Percentiles rank a stretch among this genome's conserved stretches.
These are phyloP conservation scores for Myotis yumanensis DNA, from an alignment of 2,113 vertebrate species.

Conservation along the genomic window DNA sequence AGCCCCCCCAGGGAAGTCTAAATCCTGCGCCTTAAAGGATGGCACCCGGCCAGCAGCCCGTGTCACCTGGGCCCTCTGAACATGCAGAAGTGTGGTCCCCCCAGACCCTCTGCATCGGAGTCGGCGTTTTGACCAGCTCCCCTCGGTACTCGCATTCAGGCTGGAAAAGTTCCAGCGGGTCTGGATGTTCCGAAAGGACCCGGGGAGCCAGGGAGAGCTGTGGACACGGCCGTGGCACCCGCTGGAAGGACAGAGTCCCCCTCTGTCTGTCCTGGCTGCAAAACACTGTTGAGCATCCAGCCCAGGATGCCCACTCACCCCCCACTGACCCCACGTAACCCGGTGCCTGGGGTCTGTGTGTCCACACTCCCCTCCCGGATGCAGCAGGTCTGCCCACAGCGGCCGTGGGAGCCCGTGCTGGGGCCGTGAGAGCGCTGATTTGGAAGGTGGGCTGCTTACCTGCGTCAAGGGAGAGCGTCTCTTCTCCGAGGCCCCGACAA, in stretches of 20 bases:
- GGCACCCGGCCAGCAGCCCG: not conserved
- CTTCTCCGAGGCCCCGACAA: not conserved
- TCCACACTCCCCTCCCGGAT: accelerated
- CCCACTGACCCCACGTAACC: not conserved
- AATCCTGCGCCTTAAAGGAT: not conserved
- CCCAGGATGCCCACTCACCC: not conserved
- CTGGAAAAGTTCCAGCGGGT: accelerated
- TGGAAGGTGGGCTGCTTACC: slow-evolving; percentile 19
- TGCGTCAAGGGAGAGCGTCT: not conserved
- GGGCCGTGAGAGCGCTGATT: not conserved
- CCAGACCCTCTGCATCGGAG: not conserved
- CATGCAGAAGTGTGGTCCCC: not conserved
- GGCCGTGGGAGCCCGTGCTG: not conserved
- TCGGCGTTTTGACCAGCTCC: not conserved
- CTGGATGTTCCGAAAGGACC: not conserved
- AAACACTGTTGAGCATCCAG: not conserved
- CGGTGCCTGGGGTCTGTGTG: not conserved
- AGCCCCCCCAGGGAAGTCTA: accelerated
- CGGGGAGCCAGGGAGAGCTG: not conserved
- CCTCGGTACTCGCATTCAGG: accelerated
- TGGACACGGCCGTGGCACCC: accelerated
- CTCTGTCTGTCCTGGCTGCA: not conserved
- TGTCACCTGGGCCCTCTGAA: not conserved
- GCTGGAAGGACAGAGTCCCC: not conserved
- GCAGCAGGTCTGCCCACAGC: not conserved